Evolutionary conservation across 2,113 vertebrate genomes (phyloP).

Genomic region (Narcine bancroftii): DNA sequence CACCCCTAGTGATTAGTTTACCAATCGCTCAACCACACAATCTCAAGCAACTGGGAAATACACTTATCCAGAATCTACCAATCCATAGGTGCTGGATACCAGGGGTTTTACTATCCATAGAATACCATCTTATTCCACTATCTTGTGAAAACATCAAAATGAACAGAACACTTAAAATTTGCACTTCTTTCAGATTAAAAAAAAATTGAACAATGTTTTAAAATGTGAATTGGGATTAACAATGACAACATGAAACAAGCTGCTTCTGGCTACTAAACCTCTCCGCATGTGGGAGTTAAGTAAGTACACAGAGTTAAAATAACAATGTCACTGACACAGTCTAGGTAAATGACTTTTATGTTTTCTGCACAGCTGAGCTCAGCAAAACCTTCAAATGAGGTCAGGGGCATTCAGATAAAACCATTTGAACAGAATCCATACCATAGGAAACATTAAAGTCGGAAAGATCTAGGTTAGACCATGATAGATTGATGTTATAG

Average conservation of each 20-base stretch:
- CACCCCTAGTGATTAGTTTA: no score
- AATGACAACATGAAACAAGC: not conserved
- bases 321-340: not conserved
- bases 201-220: not conserved
- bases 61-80: no score
- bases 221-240: not conserved
- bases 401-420: slow-evolving; percentile 3
- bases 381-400: slow-evolving; percentile 14
- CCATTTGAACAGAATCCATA: not conserved
- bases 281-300: not conserved
- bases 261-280: not conserved
- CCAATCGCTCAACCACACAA: no score
- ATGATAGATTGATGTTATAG: not conserved
- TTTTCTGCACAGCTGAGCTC: not conserved
- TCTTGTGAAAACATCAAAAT: not conserved
- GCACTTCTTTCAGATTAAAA: not conserved
- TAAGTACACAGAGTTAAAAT: not conserved
- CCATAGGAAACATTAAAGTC: not conserved
- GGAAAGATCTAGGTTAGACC: not conserved
- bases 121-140: not conserved
- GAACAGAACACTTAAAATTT: not conserved
- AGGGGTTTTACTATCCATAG: no score
- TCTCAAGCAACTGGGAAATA: no score
- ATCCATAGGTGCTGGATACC: no score
- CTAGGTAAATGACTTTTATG: not conserved